These are phyloP conservation scores for Aphodius sticticus DNA, from an alignment of 2,888 invertebrate species.

Conservation along the genomic window DNA sequence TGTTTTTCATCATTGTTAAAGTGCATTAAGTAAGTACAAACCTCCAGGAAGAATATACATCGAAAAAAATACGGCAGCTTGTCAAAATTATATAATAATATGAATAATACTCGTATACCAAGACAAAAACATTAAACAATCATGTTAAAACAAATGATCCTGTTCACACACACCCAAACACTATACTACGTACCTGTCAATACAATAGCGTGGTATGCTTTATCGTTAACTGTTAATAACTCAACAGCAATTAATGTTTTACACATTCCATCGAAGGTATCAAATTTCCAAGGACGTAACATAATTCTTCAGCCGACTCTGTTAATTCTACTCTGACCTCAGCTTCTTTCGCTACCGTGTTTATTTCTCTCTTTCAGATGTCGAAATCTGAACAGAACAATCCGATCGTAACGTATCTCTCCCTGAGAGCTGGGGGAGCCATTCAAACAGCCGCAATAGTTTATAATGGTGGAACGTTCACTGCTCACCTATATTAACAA, in stretches of 20 bases:
- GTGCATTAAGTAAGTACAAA: too few relatives aligned
- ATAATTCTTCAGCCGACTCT: background rate
- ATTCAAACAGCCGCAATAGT: background rate
- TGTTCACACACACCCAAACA: too few relatives aligned
- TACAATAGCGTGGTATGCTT: background rate
- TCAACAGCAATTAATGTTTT: background rate
- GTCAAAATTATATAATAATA: too few relatives aligned
- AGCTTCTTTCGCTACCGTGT: background rate
- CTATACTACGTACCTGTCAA: too few relatives aligned
- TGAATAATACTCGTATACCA: too few relatives aligned
- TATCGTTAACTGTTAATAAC: background rate
- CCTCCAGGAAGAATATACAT: too few relatives aligned
- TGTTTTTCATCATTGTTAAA: too few relatives aligned
- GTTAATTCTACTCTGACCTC: background rate
- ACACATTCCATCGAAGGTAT: background rate
- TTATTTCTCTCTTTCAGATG: constrained; percentile 4
- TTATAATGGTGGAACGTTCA: background rate
- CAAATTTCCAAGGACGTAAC: background rate
- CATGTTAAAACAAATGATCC: too few relatives aligned
- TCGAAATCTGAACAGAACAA: background rate
- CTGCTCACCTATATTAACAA: background rate
- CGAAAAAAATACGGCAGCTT: too few relatives aligned
- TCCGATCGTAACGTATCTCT: background rate
- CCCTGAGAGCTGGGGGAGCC: background rate
- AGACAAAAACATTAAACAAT: too few relatives aligned